Percentiles rank a stretch among this genome's conserved stretches.
Conservation (phyloP, 2,113 vertebrate species). For the Entosphenus tridentatus region DNA sequence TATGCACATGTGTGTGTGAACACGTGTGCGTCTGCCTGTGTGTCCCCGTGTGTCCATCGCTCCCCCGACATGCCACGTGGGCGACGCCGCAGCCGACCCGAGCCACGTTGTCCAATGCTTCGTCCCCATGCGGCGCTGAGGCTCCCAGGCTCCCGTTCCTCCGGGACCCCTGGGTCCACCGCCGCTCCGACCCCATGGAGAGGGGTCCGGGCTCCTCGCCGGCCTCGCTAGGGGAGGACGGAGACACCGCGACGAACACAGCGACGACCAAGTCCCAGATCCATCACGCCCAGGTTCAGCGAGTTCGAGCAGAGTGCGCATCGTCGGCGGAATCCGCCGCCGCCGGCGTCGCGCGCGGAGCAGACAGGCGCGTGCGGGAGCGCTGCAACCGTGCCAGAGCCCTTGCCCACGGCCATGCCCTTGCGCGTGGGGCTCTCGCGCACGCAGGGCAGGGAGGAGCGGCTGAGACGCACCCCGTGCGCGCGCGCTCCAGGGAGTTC, state of each 20-base stretch:
- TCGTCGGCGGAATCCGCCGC: constrained; percentile 18
- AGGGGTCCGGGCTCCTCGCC: constrained; percentile 46
- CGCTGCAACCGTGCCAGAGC: constrained; percentile 20
- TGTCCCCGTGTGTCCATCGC: neutral
- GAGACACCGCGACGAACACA: constrained; percentile 43
- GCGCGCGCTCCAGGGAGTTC: constrained; percentile 85
- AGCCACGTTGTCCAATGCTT: neutral
- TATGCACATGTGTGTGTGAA: too few species aligned
- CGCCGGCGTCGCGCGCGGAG: constrained; percentile 3
- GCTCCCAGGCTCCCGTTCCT: too few species aligned
- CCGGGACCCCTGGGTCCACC: too few species aligned
- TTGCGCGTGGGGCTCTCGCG: constrained; percentile 18
- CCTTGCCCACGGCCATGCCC: constrained; percentile 20
- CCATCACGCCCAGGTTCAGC: constrained; percentile 13
- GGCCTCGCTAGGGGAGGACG: constrained; percentile 47
- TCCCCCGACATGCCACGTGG: neutral
- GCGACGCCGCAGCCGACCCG: constrained; percentile 2
- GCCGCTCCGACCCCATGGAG: constrained; percentile 35
- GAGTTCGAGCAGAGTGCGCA: constrained; percentile 10
- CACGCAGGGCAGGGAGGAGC: constrained; percentile 38
- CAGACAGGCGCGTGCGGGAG: neutral
- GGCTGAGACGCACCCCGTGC: constrained; percentile 45
- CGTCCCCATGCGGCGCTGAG: too few species aligned
- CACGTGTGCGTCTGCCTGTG: neutral
- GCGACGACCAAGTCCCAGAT: constrained; percentile 16